Base-by-base conservation (phyloP, 64 coral and sea anemone species). In the Porites australiensis region DNA sequence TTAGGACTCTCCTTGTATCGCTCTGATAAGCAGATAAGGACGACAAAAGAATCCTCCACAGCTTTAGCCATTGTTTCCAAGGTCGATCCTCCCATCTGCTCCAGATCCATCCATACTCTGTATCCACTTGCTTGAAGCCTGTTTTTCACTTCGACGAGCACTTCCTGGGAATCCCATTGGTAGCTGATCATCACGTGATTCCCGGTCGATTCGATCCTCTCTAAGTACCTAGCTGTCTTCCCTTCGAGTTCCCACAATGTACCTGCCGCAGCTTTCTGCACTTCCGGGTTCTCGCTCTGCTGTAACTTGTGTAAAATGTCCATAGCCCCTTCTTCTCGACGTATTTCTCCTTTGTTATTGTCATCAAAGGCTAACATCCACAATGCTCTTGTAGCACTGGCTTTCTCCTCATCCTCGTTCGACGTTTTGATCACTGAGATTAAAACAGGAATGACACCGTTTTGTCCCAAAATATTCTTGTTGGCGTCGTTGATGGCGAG, bases 181-280 rank as follows among this genome's bases (percentile, higher is more conserved):
- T 93, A 93, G 52, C 91, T 93, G 64, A 93, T 93, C 91, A 93
- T 93, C 79, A 92, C 69, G 90, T 92, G 90, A 19, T 86, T 92
- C 59, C 55, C 21, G 13, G 8, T 75, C 20, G 13, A 15, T 15
- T 19, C 72, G 58, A 70, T 86, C n/a, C 10, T 50, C 70, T 55
- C 15, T 15, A 23, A 2, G 1, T 60, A 0, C 43, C 67, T 16
- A 6, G 43, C 44, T 46, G 62, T 66, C 82, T 91, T 91, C 68
- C 77, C 89, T 67, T 82, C 89, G 27, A 91, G 49, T 60, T 91
- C 89, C 90, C 90, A 92, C 19, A 92, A 67, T 86, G 90, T 70
- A 67, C 90, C 90, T 51, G 71, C 19, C 2, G 90, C 90, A 19
- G 90, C 90, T 27, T 75, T 92, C 74, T 86, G 81, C 22, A 86